Base-by-base conservation (phyloP, 2,113 vertebrate species). In the Heterotis niloticus region DNA sequence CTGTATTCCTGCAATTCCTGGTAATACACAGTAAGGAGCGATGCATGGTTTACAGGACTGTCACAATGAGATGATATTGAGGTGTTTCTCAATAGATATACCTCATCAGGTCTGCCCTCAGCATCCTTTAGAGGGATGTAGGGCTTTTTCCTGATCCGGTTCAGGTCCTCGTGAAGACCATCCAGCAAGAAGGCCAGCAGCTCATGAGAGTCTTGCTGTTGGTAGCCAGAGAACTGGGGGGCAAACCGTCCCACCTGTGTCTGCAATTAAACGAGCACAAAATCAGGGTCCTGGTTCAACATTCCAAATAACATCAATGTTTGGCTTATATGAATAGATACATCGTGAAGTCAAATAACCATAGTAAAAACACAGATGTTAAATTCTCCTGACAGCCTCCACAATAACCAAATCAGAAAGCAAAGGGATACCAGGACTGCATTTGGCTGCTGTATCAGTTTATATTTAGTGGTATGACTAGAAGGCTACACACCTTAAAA, bases 171-270 rank as follows among this genome's bases (percentile, higher is more conserved):
- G 57, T 99, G 98, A 78, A 99, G 91, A 56, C 98, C 98, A 79
- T 99, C 98, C 81, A 99, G 88, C n/a, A 99, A 94, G 85, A 99
- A 99, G 84, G 98, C 98, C 84, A 99, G 87, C 1, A 99, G 91
- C 88, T 99, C 98, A 60, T 99, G 98, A 82, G 96, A 99, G 85
- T 99, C 98, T 89, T 99, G 98, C 84, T 99, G 98, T 79, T 99
- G 98, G 91, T 99, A 99, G 71, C 98, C 98, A 77, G 98, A 99
- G 88, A 99, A 99, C 59, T 99, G 98, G 12, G 98, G 98, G 66
- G 98, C 98, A 80, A 99, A 99, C 67, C 95, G 93, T 83, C 98
- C 98, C 83, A 99, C 98, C 82, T 98, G 97, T 67, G 97, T 99
- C 98, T 99, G 81, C 24, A 34, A n/a, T 16, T 18, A 24, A 10